phyloP scores from a whole-genome alignment of 2,797 vertebrate genomes.

The Meriones psammophilus region DNA sequence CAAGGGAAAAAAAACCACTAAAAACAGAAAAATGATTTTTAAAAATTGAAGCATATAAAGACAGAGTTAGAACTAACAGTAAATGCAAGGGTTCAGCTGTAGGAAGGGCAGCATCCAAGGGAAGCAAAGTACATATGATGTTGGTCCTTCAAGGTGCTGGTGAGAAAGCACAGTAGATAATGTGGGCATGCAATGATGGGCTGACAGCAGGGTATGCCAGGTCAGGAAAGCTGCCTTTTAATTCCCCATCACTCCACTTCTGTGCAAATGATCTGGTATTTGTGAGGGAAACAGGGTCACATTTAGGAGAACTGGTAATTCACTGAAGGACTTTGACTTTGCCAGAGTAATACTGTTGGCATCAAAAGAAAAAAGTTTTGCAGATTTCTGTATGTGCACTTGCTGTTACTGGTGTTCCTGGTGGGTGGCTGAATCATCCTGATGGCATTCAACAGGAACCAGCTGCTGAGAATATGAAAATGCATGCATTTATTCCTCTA shows the following conservation, averaged over 20 bases:
- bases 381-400: conserved; percentile 88
- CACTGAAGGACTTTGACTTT: conserved; percentile 80
- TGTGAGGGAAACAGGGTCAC: conserved; percentile 78
- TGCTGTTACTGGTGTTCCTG: conserved; percentile 90
- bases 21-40: conserved; percentile 28
- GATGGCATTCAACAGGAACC: conserved; percentile 93
- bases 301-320: conserved; percentile 81
- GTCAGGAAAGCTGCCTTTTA: conserved; percentile 54
- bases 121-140: not conserved
- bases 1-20: conserved; percentile 52
- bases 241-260: conserved; percentile 60
- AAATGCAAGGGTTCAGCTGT: not conserved
- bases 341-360: conserved; percentile 82
- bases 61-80: not conserved
- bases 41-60: not conserved
- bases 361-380: conserved; percentile 87
- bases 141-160: conserved; percentile 16
- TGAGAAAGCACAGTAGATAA: conserved; percentile 42
- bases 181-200: not conserved
- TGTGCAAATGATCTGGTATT: conserved; percentile 66
- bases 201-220: conserved; percentile 59
- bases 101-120: not conserved
- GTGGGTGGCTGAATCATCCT: conserved; percentile 93
- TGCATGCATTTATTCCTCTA: conserved; percentile 92
- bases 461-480: conserved; percentile 93